Conservation (phyloP, 2,888 invertebrate species). For the Mythimna ferrago region DNA sequence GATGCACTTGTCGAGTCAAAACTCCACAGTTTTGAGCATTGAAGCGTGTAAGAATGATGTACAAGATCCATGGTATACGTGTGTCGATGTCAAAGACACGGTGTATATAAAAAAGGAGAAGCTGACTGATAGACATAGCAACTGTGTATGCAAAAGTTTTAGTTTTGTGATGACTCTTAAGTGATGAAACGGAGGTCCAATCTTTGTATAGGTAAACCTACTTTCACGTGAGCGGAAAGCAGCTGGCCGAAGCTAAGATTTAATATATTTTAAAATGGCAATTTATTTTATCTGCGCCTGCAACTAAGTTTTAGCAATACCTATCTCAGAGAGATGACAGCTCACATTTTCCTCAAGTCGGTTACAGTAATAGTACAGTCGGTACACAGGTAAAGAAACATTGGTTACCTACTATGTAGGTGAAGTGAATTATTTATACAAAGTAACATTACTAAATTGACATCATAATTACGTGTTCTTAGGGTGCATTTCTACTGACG, state of each 20-base stretch:
- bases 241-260: not conserved
- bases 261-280: not conserved
- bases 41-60: no score
- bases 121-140: no score
- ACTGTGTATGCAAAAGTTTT: no score
- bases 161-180: no score
- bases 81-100: no score
- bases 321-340: not conserved
- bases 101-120: no score
- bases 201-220: no score
- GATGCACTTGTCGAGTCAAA: no score
- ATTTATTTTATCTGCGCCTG: not conserved
- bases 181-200: no score
- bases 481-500: not conserved
- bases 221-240: not conserved
- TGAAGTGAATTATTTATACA: not conserved
- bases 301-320: not conserved
- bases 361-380: no score
- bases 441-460: not conserved
- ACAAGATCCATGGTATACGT: no score
- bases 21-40: no score
- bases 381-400: not conserved
- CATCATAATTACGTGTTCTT: not conserved
- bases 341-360: not conserved
- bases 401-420: not conserved